phyloP scores from a whole-genome alignment of 2,797 vertebrate genomes.

The Acipenser transmontanus region DNA sequence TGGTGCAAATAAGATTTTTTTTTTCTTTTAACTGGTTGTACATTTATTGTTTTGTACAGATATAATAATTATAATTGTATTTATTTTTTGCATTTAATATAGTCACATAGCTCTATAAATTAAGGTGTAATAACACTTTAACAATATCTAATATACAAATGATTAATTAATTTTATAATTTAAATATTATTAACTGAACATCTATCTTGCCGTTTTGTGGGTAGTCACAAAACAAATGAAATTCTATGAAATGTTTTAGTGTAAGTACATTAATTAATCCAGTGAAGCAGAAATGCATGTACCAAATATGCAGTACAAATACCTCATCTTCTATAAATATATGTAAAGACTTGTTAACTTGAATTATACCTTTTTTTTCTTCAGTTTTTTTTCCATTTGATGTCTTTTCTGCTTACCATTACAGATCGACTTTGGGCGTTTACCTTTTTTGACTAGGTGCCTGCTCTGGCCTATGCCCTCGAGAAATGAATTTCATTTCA shows the following conservation, averaged over 20 bases:
- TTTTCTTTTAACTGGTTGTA: no score
- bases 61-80: no score
- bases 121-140: no score
- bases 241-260: not conserved
- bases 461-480: slow-evolving; percentile 52
- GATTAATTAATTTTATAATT: no score
- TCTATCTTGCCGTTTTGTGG: no score
- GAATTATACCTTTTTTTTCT: slow-evolving; percentile 41
- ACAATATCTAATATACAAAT: no score
- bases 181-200: no score
- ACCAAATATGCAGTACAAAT: slow-evolving; percentile 26
- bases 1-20: no score
- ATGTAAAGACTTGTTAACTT: slow-evolving; percentile 22
- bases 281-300: slow-evolving; percentile 8
- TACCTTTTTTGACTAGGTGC: slow-evolving; percentile 61
- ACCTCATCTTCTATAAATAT: slow-evolving; percentile 42
- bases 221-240: no score
- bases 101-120: no score
- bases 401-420: slow-evolving; percentile 55
- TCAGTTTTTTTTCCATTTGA: slow-evolving; percentile 34
- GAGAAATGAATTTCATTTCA: slow-evolving; percentile 54
- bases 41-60: no score
- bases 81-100: no score
- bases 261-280: not conserved
- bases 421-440: slow-evolving; percentile 41